Evolutionary conservation across 2,113 vertebrate genomes (phyloP).

Genomic region (Steatornis caripensis): DNA sequence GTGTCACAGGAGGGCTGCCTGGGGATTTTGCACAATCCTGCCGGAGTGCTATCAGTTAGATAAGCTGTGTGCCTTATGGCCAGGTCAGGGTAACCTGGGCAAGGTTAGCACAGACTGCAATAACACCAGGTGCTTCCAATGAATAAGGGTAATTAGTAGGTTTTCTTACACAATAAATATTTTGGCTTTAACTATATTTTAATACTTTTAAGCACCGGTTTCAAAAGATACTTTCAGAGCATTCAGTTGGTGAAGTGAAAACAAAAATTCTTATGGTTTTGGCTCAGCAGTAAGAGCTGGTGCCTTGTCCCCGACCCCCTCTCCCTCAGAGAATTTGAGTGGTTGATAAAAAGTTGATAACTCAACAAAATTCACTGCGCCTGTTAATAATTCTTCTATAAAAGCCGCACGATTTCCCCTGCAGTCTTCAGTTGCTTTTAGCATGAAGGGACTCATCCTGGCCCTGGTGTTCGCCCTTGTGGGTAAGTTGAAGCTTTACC

Average conservation of each 20-base stretch:
- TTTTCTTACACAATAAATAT: neutral
- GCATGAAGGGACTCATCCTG: constrained; percentile 81
- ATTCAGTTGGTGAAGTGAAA: neutral
- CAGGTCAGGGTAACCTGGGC: constrained; percentile 62
- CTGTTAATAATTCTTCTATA: constrained; percentile 59
- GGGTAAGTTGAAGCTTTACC: constrained; percentile 45
- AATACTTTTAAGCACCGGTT: neutral
- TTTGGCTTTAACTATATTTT: neutral
- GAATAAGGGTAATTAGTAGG: neutral
- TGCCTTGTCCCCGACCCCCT: neutral
- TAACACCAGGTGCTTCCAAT: neutral
- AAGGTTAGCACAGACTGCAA: neutral
- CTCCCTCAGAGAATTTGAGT: neutral
- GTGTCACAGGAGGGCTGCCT: neutral
- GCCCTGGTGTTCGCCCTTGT: constrained; percentile 7
- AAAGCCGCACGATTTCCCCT: constrained; percentile 15
- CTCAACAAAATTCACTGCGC: constrained; percentile 17
- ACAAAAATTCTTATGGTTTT: neutral
- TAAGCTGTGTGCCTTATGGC: constrained; percentile 1
- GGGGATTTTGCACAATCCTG: constrained; percentile 4
- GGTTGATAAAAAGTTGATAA: constrained; percentile 56
- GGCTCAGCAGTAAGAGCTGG: neutral
- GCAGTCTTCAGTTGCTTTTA: constrained; percentile 24
- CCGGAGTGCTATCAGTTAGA: constrained; percentile 29
- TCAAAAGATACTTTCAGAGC: neutral